Percentiles rank a stretch among this genome's conserved stretches.
Conservation (phyloP, 1,140 invertebrate genomes). For the Lordiphosa stackelbergi region DNA sequence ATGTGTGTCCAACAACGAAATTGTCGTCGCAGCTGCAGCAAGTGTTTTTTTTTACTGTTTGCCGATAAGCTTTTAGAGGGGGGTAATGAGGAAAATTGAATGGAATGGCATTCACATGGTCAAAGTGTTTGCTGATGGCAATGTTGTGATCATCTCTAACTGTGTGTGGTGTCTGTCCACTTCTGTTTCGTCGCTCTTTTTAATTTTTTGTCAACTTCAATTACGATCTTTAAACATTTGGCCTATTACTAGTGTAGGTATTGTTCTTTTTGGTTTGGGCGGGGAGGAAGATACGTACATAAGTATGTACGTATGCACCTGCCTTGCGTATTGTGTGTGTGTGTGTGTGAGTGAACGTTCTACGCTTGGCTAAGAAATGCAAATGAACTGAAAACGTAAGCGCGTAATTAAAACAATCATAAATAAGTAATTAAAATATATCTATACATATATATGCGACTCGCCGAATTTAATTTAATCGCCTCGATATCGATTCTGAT, state of each 20-base stretch:
- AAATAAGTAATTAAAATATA: slow-evolving; percentile 48
- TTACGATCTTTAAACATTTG: slow-evolving; percentile 13
- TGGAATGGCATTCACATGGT: slow-evolving; percentile 46
- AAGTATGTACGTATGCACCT: background rate
- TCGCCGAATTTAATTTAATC: too few species aligned
- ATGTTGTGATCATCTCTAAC: too few species aligned
- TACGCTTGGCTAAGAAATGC: slow-evolving; percentile 26
- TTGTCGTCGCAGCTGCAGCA: slow-evolving; percentile 60
- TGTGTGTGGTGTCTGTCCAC: too few species aligned
- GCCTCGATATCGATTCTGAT: too few species aligned
- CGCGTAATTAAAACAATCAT: slow-evolving; percentile 55
- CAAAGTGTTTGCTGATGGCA: too few species aligned
- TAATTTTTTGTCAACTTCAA: slow-evolving; percentile 7
- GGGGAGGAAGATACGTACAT: background rate
- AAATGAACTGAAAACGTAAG: slow-evolving; percentile 44
- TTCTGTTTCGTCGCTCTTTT: too few species aligned
- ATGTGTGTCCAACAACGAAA: slow-evolving; percentile 27
- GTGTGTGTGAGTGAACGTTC: background rate
- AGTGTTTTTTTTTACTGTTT: slow-evolving; percentile 49
- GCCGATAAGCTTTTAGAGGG: slow-evolving; percentile 49
- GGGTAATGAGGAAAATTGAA: slow-evolving; percentile 37
- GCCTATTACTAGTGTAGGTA: background rate
- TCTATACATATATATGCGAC: slow-evolving; percentile 16
- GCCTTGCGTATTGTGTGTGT: background rate
- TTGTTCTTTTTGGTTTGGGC: slow-evolving; percentile 3